Percentiles rank a stretch among this genome's conserved stretches.
These are phyloP conservation scores for Minunthozetes semirufus DNA, from an alignment of 2,888 invertebrate species.

Conservation along the genomic window DNA sequence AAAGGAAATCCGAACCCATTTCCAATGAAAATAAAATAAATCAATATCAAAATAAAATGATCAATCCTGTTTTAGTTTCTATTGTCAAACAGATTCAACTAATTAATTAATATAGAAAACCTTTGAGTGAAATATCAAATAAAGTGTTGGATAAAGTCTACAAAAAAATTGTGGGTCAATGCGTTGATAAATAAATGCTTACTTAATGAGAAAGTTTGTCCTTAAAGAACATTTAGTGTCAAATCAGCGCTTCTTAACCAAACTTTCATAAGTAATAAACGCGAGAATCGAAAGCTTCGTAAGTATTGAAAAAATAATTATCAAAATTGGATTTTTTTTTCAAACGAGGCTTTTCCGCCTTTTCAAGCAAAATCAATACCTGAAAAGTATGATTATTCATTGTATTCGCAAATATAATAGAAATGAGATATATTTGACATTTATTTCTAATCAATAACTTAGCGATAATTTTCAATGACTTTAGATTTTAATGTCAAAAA, in stretches of 20 bases:
- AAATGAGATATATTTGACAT: too few relatives aligned
- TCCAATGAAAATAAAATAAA: too few relatives aligned
- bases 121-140: too few relatives aligned
- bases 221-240: neutral
- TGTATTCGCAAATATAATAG: neutral
- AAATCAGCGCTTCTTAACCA: neutral
- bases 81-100: too few relatives aligned
- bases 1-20: too few relatives aligned
- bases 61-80: too few relatives aligned
- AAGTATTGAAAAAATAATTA: conserved; percentile 9
- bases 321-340: neutral
- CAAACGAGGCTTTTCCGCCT: neutral
- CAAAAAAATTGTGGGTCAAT: neutral
- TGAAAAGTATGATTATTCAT: neutral
- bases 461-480: too few relatives aligned
- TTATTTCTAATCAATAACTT: too few relatives aligned
- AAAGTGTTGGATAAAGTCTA: too few relatives aligned
- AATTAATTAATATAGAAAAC: too few relatives aligned
- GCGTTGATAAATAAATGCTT: neutral
- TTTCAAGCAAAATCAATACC: neutral
- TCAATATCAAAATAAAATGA: too few relatives aligned
- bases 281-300: neutral
- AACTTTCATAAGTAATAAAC: neutral
- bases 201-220: neutral
- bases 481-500: too few relatives aligned